phyloP scores from a whole-genome alignment of 2,797 vertebrate genomes.

The Aldrovandia affinis region DNA sequence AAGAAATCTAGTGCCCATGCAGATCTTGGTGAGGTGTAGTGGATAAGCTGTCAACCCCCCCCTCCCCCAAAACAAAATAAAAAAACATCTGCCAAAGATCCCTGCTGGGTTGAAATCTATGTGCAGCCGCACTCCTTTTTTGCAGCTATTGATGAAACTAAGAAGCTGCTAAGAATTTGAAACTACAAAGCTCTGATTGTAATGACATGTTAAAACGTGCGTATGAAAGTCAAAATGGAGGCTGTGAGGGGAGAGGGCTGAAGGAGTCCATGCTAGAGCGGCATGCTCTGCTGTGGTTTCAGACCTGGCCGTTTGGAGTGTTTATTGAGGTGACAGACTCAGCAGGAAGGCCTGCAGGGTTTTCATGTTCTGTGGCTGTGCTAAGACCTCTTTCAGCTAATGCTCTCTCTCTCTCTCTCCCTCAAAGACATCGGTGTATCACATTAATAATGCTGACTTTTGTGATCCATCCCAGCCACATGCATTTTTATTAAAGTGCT shows the following conservation, averaged over 20 bases:
- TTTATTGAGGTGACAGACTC: conserved; percentile 50
- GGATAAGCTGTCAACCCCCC: conserved; percentile 17
- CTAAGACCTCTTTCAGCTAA: conserved; percentile 37
- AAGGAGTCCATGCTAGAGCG: conserved; percentile 17
- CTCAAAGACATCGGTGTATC: conserved; percentile 29
- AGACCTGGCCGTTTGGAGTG: conserved; percentile 16
- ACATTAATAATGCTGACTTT: conserved; percentile 46
- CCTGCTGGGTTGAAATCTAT: conserved; percentile 18
- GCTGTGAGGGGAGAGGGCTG: conserved; percentile 12
- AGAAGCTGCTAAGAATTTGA: neutral
- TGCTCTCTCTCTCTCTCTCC: conserved; percentile 24
- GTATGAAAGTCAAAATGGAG: conserved; percentile 49
- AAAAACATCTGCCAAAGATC: conserved; percentile 11
- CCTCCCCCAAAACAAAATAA: neutral
- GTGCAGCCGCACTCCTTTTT: conserved; percentile 15
- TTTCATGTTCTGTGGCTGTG: conserved; percentile 39
- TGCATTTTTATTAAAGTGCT: conserved; percentile 51
- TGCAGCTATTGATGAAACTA: conserved; percentile 19
- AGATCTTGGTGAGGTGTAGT: neutral
- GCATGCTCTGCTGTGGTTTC: conserved; percentile 37
- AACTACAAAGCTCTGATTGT: conserved; percentile 48
- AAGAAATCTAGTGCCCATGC: neutral
- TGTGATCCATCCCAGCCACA: conserved; percentile 47
- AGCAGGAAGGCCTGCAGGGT: conserved; percentile 40
- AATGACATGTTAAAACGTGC: conserved; percentile 32